Percentiles rank a stretch among this genome's conserved stretches.
Conservation (phyloP, 1,140 invertebrate genomes). For the Antheraea mylitta region DNA sequence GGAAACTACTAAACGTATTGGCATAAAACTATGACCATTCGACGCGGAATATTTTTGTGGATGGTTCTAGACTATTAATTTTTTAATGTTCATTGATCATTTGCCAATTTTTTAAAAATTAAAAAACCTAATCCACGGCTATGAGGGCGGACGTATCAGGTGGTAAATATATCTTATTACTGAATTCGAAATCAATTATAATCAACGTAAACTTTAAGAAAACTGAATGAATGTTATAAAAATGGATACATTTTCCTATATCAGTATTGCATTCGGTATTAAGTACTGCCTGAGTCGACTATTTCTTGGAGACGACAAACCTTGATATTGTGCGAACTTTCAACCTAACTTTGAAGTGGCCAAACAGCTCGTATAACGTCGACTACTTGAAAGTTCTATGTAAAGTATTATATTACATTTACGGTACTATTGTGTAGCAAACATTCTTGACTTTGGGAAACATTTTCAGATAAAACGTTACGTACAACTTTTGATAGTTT, state of each 20-base stretch:
- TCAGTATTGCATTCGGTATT: not conserved
- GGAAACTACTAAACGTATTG: too few species aligned
- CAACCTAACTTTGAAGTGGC: not conserved
- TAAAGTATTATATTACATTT: slow-evolving; percentile 1
- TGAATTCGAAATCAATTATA: not conserved
- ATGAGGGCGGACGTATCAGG: too few species aligned
- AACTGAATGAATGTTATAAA: not conserved
- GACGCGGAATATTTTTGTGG: too few species aligned
- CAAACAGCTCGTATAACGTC: not conserved
- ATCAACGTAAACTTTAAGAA: not conserved
- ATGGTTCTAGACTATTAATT: too few species aligned
- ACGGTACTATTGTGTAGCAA: not conserved
- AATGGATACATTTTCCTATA: not conserved
- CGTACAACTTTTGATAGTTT: too few species aligned
- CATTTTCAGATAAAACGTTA: too few species aligned
- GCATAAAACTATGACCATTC: too few species aligned
- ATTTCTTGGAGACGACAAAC: not conserved
- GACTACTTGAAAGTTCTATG: not conserved
- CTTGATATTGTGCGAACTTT: slow-evolving; percentile 1
- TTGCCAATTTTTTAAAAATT: too few species aligned
- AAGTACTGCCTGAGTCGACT: not conserved
- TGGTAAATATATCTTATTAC: too few species aligned
- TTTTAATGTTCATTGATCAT: too few species aligned
- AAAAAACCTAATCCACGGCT: too few species aligned
- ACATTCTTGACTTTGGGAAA: too few species aligned